Evolutionary conservation across 2,113 vertebrate genomes (phyloP).

Genomic region (Passer domesticus): DNA sequence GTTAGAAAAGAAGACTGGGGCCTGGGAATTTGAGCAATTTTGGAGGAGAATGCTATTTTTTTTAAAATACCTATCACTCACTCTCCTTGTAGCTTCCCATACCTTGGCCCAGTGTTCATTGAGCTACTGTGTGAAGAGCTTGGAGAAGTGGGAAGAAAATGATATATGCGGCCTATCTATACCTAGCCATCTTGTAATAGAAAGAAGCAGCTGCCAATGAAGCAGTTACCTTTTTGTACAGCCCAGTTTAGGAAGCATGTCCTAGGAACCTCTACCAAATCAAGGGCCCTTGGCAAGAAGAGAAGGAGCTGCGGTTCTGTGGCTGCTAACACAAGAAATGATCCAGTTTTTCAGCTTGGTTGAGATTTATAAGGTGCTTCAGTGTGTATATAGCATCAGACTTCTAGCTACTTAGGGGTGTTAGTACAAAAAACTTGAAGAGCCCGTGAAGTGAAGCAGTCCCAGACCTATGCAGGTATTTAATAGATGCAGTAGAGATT

Average conservation of each 20-base stretch:
- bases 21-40: background rate
- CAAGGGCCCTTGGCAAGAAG: background rate
- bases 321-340: background rate
- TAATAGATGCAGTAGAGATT: background rate
- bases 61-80: background rate
- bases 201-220: background rate
- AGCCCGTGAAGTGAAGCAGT: background rate
- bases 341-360: background rate
- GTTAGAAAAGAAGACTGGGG: background rate
- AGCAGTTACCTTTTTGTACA: background rate
- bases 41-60: background rate
- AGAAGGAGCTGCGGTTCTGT: background rate
- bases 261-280: background rate
- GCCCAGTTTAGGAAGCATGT: background rate
- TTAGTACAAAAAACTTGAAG: background rate
- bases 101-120: background rate
- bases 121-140: background rate
- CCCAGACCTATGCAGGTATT: background rate
- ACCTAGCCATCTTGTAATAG: background rate
- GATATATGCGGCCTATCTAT: accelerated
- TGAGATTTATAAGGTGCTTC: background rate
- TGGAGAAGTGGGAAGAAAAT: background rate
- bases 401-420: background rate
- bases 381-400: background rate
- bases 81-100: background rate